Percentiles rank a stretch among this genome's conserved stretches.
phyloP scores from a whole-genome alignment of 2,888 invertebrate genomes.

The Agrochola circellaris region DNA sequence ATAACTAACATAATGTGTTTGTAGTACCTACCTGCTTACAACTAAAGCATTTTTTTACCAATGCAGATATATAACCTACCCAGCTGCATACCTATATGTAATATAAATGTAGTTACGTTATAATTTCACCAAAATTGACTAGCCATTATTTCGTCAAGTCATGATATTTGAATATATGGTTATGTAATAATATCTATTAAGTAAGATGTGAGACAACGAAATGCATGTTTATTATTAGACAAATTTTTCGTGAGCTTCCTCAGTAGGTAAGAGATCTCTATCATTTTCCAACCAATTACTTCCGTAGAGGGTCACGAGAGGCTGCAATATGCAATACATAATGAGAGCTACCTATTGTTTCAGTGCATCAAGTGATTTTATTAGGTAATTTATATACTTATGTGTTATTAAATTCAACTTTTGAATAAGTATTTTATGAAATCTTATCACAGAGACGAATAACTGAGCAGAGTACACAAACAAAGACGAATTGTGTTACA shows the following conservation, averaged over 20 bases:
- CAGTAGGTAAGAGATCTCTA: conserved; percentile 51
- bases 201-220: conserved; percentile 21
- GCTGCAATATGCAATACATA: conserved; percentile 27
- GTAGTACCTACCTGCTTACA: not conserved
- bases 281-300: conserved; percentile 65
- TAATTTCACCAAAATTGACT: conserved; percentile 48
- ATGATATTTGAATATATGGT: conserved; percentile 44
- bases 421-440: not conserved
- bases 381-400: not conserved
- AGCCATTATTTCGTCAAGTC: conserved; percentile 38
- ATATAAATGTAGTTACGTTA: conserved; percentile 39
- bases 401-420: not conserved
- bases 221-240: conserved; percentile 10
- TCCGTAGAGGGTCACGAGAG: conserved; percentile 27
- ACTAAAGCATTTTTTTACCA: not conserved
- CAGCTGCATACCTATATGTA: not conserved
- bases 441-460: not conserved
- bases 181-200: conserved; percentile 43
- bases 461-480: not conserved
- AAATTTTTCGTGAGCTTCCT: conserved; percentile 40
- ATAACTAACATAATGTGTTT: not conserved
- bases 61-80: not conserved
- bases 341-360: conserved; percentile 38
- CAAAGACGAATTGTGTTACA: not conserved
- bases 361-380: conserved; percentile 2